A percentile compares a stretch with the other conserved stretches of the same genome.
phyloP scores from a whole-genome alignment of 30 jellyfish, hydroid and myxozoan genomes.

The Turritopsis dohrnii region DNA sequence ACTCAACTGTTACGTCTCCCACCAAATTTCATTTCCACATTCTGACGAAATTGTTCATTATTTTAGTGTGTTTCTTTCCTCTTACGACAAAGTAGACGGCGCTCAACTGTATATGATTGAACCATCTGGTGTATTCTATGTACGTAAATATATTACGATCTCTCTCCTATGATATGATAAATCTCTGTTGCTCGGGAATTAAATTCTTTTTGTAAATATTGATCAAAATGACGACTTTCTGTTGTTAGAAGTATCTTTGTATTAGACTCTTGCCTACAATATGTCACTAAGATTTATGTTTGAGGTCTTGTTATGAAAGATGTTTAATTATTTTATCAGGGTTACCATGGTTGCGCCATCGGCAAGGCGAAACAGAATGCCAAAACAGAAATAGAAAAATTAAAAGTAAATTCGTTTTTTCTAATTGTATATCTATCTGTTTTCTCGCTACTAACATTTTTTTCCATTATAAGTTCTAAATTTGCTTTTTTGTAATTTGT shows the following conservation, averaged over 20 bases:
- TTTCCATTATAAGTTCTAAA: no score
- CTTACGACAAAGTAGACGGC: slow-evolving; percentile 68
- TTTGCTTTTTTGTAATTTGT: not conserved
- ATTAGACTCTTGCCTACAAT: no score
- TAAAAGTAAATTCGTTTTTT: slow-evolving; percentile 40
- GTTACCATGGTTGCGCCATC: slow-evolving; percentile 92
- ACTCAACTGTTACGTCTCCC: no score
- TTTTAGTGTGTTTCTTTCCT: slow-evolving; percentile 78
- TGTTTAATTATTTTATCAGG: slow-evolving; percentile 39
- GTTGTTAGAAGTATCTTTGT: no score
- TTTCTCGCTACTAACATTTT: no score
- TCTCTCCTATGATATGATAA: no score
- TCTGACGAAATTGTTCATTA: not conserved
- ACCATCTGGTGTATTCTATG: slow-evolving; percentile 93
- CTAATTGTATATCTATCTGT: no score
- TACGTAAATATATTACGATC: slow-evolving; percentile 41
- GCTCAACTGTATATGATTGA: slow-evolving; percentile 87
- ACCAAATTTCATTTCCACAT: not conserved
- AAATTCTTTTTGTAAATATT: no score
- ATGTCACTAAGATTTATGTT: no score
- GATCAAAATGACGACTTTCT: no score
- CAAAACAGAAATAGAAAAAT: slow-evolving; percentile 94
- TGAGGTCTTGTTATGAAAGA: no score
- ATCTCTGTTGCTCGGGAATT: no score
- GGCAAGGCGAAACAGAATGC: slow-evolving; percentile 99